phyloP scores from a whole-genome alignment of 2,797 vertebrate species.

The Melopsittacus undulatus region DNA sequence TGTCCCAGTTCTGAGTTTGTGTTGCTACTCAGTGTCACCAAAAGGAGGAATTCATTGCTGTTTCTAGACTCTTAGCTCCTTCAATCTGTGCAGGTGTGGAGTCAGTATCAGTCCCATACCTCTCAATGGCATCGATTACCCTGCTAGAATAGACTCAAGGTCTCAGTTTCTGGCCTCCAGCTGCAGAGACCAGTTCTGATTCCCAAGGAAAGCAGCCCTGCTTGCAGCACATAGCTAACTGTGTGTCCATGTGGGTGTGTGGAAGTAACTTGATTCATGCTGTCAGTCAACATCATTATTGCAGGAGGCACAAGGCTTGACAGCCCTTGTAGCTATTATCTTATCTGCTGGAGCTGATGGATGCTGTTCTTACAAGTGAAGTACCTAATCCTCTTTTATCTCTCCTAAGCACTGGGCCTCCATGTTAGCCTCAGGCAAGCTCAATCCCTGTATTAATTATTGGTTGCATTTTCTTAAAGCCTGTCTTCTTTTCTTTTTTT shows the following conservation, averaged over 20 bases:
- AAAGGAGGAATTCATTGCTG: background rate
- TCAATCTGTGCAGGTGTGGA: background rate
- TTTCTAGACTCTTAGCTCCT: background rate
- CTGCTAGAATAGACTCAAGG: background rate
- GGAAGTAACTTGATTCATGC: background rate
- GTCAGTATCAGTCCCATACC: background rate
- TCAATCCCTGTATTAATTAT: constrained; percentile 22
- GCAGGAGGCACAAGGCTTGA: background rate
- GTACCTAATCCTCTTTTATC: constrained; percentile 45
- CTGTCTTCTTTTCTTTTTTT: background rate
- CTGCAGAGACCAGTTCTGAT: background rate
- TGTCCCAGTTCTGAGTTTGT: background rate
- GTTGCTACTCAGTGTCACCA: background rate
- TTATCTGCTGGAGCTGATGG: constrained; percentile 20
- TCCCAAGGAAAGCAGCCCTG: background rate
- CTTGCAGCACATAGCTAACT: constrained; percentile 6
- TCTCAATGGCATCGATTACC: background rate
- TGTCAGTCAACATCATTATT: background rate
- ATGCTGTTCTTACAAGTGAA: constrained; percentile 33
- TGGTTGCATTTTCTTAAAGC: constrained; percentile 26
- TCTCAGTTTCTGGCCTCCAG: background rate
- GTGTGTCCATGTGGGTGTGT: background rate
- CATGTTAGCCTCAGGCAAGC: constrained; percentile 1
- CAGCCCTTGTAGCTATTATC: background rate
- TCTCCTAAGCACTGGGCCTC: constrained; percentile 12